Conservation (phyloP, 2,888 invertebrate species). For the Neuroscelio doddi region DNA sequence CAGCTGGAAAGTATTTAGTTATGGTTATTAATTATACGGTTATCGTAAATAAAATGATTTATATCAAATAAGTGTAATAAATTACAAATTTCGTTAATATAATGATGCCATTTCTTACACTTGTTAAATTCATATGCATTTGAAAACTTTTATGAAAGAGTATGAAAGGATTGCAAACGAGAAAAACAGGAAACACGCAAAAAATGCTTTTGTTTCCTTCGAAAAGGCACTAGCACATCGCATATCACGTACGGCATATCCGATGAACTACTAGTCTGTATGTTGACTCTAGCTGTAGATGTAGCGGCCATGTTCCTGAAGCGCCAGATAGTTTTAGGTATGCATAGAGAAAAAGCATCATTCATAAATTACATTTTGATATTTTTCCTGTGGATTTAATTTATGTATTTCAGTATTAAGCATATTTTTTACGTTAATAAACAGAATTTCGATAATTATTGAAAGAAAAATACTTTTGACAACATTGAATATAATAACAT, state of each 20-base stretch:
- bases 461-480: no score
- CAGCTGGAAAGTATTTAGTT: no score
- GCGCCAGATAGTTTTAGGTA: conserved; percentile 71
- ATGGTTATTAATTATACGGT: no score
- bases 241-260: conserved; percentile 69
- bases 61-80: no score
- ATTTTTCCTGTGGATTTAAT: no score
- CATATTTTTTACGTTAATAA: neutral
- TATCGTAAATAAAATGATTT: no score
- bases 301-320: conserved; percentile 70
- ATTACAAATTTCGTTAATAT: neutral
- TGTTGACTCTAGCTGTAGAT: conserved; percentile 70
- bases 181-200: conserved; percentile 28
- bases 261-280: conserved; percentile 68
- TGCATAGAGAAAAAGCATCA: conserved; percentile 69
- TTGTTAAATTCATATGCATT: neutral
- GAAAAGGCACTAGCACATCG: conserved; percentile 60
- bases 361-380: conserved; percentile 57
- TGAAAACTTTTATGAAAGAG: conserved; percentile 2
- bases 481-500: no score
- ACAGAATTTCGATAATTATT: no score
- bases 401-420: no score
- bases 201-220: conserved; percentile 28
- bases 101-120: neutral
- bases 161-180: conserved; percentile 14